Conservation (phyloP, 2,113 vertebrate genomes). For the Haliaeetus leucogaster region DNA sequence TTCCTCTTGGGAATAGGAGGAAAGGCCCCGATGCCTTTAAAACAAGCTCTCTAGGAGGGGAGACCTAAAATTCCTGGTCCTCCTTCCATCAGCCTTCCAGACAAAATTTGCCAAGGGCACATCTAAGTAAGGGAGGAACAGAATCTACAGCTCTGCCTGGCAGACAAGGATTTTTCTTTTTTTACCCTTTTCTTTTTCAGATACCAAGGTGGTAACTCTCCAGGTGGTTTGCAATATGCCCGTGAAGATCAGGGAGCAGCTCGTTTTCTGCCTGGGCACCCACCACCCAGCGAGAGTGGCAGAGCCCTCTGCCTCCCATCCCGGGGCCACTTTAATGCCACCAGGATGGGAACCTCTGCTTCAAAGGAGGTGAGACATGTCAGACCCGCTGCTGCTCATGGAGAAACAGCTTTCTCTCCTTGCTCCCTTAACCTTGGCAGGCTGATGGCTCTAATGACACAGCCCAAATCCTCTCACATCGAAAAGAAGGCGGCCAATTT, state of each 20-base stretch:
- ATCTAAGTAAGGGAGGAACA: background rate
- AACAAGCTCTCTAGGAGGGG: background rate
- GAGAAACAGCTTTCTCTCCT: background rate
- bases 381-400: background rate
- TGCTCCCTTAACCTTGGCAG: background rate
- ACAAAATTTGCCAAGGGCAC: background rate
- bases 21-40: background rate
- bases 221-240: accelerated
- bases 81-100: background rate
- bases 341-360: background rate
- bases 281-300: accelerated
- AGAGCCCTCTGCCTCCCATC: background rate
- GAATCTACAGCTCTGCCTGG: background rate
- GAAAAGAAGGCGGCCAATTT: slow-evolving; percentile 54
- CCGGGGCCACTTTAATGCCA: background rate
- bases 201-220: background rate
- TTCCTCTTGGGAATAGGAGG: background rate
- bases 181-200: no score
- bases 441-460: background rate
- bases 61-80: background rate
- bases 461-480: slow-evolving; percentile 25
- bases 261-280: background rate
- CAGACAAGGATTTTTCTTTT: background rate
- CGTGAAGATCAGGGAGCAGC: background rate
- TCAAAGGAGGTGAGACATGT: background rate